Evolutionary conservation across 92 coral and sea anemone genomes (phyloP), one percentile per base, ranked within the genome.

Genomic region (Pocillopora meandrina): DNA sequence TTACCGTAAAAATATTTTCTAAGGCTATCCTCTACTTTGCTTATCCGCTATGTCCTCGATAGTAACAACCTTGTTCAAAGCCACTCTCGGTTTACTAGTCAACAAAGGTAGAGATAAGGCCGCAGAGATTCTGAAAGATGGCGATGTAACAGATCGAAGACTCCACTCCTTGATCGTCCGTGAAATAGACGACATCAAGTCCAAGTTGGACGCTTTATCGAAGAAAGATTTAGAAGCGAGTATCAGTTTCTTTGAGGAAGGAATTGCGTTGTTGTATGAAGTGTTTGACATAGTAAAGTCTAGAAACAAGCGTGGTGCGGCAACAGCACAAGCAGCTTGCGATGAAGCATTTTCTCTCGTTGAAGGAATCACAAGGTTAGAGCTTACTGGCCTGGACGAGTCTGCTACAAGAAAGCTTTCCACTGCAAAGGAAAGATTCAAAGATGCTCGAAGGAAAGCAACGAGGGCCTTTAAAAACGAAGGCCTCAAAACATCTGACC

Each of bases 51-150:
- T 71, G 75, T 71, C 75, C 20, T 71, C 57, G 15, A 71, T 71
- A 33, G 75, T 71, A 71, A 71, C 75, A 71, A 52, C 56, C 75
- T 8, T 31, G 75, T 13, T 71, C 11, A 36, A 71, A 71, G 75
- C 75, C 49, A 42, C 49, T 3, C 0, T 42, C 49, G 49, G 49
- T 7, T 42, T 42, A 0, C 7, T 42, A 42, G 49, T 42, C 49
- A 42, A 42, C 7, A 42, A 42, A 42, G 49, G 49, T 0, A 42
- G 49, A 42, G 49, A 42, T 42, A 31, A 71, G 12, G 75, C 55
- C 31, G 75, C 75, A 0, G 75, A 71, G 36, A 26, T 5, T 10
- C 10, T 33, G 75, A 71, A 42, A 71, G 23, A 71, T 42, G 49
- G 49, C 49, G 49, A 42, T 42, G 49, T 42, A 42, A 42, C 7